Evolutionary conservation across 1,140 invertebrate species (phyloP), one percentile per base, ranked within the genome.

Genomic region (Drosophila rhopaloa): DNA sequence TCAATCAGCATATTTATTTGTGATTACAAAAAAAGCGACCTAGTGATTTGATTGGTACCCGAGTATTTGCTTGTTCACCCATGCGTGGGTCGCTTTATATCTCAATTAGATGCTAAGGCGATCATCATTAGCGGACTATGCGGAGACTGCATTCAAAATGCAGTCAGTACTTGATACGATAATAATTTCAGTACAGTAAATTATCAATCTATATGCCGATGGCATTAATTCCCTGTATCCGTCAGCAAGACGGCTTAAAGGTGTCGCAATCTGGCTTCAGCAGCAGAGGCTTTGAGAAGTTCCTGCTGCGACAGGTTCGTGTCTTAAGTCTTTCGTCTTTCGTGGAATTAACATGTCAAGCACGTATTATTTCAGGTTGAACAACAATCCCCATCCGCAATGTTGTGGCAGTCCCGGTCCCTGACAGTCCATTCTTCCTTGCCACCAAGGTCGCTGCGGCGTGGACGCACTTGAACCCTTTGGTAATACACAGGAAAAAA

Each of bases 131-230:
- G 83, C 35, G 76, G 44, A 38, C 29, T 14, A 37, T 41, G 54
- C 44, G 72, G 57, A 13, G 62, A 59, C 27, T 76, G 65, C 62
- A 66, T 79, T 76, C 65, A 51, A 60, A 79, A 79, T 76, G 74
- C 82, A 85, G 58, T 85, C 62, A 65, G 67, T 62, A 62, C 58
- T 70, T 43, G 41, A 61, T 79, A 58, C 47, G 73, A 38, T 44
- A 84, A 74, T 79, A 58, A 56, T 56, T 53, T 73, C 53, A 50
- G 27, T 57, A 50, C 38, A 16, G 29, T 67, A 76, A 86, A 76
- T 76, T 88, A 79, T 88, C 83, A 86, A 86, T 86, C 79, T 88
- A 86, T 86, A 86, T 86, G 83, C 83, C 65, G 71, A 79, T 43
- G 67, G 77, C 67, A 80, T 81, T 84, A 81, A 62, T 35, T 51